phyloP scores from a whole-genome alignment of 2,113 vertebrate genomes.

The Pseudonaja textilis region DNA sequence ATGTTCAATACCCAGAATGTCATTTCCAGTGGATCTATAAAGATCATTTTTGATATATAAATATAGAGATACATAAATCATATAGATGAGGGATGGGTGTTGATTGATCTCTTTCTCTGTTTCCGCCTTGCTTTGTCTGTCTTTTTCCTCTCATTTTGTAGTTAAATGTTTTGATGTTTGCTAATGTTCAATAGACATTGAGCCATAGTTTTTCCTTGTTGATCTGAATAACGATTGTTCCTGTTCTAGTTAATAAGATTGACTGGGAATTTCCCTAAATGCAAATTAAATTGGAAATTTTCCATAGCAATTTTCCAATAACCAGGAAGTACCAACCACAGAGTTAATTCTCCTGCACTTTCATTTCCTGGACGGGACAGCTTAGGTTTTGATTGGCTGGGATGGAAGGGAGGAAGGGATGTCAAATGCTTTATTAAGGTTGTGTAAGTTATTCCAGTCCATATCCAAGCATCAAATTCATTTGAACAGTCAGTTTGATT shows the following conservation, averaged over 20 bases:
- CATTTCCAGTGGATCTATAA: too few relatives aligned
- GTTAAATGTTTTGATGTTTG: background rate
- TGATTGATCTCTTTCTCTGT: background rate
- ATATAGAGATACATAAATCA: background rate
- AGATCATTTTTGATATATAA: background rate
- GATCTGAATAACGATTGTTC: background rate
- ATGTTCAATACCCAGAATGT: too few relatives aligned
- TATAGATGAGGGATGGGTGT: background rate
- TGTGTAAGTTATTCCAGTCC: background rate
- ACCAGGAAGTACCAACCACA: too few relatives aligned
- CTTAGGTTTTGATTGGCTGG: too few relatives aligned
- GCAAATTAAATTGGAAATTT: background rate
- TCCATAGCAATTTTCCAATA: background rate
- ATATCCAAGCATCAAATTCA: background rate
- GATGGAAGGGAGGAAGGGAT: background rate
- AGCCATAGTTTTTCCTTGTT: background rate
- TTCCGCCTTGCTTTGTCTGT: background rate
- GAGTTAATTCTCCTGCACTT: too few relatives aligned
- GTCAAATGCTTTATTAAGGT: background rate
- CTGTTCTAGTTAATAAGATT: background rate
- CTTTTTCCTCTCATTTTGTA: background rate
- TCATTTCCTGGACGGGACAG: too few relatives aligned
- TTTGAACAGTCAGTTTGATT: background rate
- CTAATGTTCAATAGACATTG: background rate
- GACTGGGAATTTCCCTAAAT: too few relatives aligned